Percentiles rank a stretch among this genome's conserved stretches.
These are phyloP conservation scores for Buteo buteo DNA, from an alignment of 2,113 vertebrate species.

Conservation along the genomic window DNA sequence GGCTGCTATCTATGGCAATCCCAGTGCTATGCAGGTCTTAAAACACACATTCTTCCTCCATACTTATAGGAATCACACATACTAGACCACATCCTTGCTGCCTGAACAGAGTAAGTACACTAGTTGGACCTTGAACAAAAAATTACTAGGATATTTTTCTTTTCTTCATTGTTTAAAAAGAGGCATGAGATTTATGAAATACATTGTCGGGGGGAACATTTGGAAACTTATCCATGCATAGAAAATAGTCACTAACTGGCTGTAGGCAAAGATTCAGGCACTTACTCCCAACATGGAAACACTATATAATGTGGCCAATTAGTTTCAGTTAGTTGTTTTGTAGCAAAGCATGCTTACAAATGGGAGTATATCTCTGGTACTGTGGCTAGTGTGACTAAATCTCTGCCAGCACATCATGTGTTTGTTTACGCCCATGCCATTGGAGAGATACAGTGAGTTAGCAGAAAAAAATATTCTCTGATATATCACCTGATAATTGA, in stretches of 20 bases:
- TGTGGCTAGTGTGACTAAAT: neutral
- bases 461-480: neutral
- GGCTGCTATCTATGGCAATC: neutral
- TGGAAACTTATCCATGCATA: neutral
- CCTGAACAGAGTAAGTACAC: neutral
- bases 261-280: neutral
- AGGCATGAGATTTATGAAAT: neutral
- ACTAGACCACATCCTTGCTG: neutral
- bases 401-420: neutral
- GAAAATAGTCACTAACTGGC: neutral
- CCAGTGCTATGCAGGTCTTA: neutral
- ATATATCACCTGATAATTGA: neutral
- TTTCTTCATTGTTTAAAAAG: neutral
- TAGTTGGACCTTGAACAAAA: neutral
- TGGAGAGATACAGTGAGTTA: neutral
- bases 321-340: neutral
- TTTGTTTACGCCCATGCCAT: neutral
- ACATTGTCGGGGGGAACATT: neutral
- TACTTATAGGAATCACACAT: neutral
- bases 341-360: neutral
- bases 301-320: neutral
- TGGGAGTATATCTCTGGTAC: neutral
- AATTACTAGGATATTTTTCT: neutral
- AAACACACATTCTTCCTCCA: neutral
- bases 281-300: neutral